These are phyloP conservation scores for Caenorhabditis tropicalis DNA, from an alignment of 1,140 invertebrate species.

Conservation along the genomic window DNA sequence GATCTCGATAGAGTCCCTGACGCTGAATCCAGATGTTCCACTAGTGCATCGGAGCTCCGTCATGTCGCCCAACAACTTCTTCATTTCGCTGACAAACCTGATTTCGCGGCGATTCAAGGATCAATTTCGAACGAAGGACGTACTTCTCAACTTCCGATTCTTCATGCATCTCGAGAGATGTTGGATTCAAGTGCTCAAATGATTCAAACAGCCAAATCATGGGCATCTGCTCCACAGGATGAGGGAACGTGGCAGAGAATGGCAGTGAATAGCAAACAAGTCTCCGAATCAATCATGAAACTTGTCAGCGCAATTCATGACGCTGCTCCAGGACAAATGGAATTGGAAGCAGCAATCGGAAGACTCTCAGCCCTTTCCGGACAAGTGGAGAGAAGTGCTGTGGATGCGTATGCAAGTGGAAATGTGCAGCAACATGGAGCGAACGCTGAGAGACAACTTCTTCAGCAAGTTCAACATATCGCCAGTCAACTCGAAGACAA, in stretches of 20 bases:
- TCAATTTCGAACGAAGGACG: slow-evolving; percentile 81
- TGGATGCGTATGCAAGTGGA: slow-evolving; percentile 77
- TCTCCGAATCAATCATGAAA: slow-evolving; percentile 93
- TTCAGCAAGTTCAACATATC: slow-evolving; percentile 27
- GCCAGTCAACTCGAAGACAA: slow-evolving; percentile 14
- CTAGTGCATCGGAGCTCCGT: slow-evolving; percentile 84
- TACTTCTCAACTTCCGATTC: slow-evolving; percentile 77
- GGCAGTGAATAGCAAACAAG: slow-evolving; percentile 89
- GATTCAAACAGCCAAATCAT: slow-evolving; percentile 84
- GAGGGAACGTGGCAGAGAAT: slow-evolving; percentile 90
- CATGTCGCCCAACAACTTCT: slow-evolving; percentile 91
- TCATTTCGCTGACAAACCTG: slow-evolving; percentile 88
- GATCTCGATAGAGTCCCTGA: slow-evolving; percentile 78
- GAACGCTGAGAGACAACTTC: slow-evolving; percentile 8
- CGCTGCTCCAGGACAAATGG: slow-evolving; percentile 90
- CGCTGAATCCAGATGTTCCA: slow-evolving; percentile 81
- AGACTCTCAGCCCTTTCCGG: slow-evolving; percentile 82
- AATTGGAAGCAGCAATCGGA: slow-evolving; percentile 86
- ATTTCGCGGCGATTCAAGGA: slow-evolving; percentile 89
- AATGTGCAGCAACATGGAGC: slow-evolving; percentile 10
- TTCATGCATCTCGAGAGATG: slow-evolving; percentile 82
- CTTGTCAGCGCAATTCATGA: slow-evolving; percentile 74
- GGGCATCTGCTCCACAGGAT: slow-evolving; percentile 87
- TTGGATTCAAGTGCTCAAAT: slow-evolving; percentile 86
- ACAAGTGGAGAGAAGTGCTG: slow-evolving; percentile 82